Percentiles rank a stretch among this genome's conserved stretches.
phyloP scores from a whole-genome alignment of 2,888 invertebrate species.

The Poecilobothrus nobilitatus region DNA sequence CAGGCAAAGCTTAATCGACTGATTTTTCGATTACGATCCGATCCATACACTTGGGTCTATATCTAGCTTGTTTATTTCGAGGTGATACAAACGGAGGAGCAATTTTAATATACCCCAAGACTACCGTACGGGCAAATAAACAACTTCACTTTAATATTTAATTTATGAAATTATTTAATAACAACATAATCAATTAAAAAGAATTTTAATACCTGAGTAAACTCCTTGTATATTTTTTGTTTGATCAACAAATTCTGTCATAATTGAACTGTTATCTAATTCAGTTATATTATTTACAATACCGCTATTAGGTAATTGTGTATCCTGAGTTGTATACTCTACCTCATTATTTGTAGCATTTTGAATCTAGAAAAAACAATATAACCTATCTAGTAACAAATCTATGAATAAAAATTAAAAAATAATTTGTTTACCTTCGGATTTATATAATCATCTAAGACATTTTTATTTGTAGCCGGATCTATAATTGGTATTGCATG shows the following conservation, averaged over 20 bases:
- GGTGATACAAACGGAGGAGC: too few relatives aligned
- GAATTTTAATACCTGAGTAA: conserved; percentile 18
- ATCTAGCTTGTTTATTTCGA: too few relatives aligned
- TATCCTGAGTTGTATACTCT: conserved; percentile 29
- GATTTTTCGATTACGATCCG: too few relatives aligned
- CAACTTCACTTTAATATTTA: too few relatives aligned
- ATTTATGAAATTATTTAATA: too few relatives aligned
- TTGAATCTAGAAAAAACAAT: conserved; percentile 21
- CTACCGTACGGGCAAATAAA: too few relatives aligned
- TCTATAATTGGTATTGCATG: conserved; percentile 46
- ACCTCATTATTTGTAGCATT: conserved; percentile 27
- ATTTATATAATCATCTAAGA: conserved; percentile 36
- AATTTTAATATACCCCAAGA: too few relatives aligned
- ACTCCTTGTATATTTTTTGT: conserved; percentile 18
- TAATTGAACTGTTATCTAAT: conserved; percentile 17
- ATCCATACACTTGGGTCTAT: too few relatives aligned
- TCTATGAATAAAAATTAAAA: neutral
- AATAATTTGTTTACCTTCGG: conserved; percentile 25
- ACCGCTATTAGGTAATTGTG: conserved; percentile 19
- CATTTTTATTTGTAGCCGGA: conserved; percentile 44
- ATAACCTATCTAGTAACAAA: too few relatives aligned
- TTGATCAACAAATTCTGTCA: conserved; percentile 22
- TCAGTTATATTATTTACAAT: conserved; percentile 24
- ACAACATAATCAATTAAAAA: too few relatives aligned
- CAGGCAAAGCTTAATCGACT: too few relatives aligned